Conservation (phyloP, 1,140 invertebrate species). For the Leucophenga varia region DNA sequence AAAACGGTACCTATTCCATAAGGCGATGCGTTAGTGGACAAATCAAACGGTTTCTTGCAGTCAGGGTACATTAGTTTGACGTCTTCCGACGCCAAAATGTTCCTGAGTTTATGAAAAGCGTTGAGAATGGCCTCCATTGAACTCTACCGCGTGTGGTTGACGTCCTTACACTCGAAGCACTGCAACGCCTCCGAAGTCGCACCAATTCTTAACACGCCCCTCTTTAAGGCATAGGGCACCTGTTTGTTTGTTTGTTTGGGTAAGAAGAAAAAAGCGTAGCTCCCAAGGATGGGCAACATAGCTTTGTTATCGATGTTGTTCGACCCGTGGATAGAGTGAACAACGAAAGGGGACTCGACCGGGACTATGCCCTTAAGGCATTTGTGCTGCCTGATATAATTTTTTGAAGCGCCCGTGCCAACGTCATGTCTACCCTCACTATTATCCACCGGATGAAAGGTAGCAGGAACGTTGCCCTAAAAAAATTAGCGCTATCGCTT, state of each 20-base stretch:
- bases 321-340: not conserved
- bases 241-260: no score
- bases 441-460: conserved; percentile 3
- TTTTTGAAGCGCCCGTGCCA: no score
- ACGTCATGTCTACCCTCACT: conserved; percentile 1
- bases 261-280: no score
- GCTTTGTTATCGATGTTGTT: conserved; percentile 1
- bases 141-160: no score
- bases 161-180: no score
- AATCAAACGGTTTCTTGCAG: not conserved
- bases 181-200: no score
- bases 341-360: conserved; percentile 7
- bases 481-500: no score
- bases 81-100: not conserved
- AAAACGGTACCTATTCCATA: no score
- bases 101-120: not conserved
- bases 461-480: conserved; percentile 1
- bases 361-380: not conserved
- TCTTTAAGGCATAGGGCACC: no score
- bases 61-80: not conserved
- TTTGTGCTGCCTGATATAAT: not conserved
- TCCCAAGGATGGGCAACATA: no score
- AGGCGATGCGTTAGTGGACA: not conserved
- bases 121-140: no score
- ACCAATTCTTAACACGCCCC: no score